Evolutionary conservation across 2,113 vertebrate species (phyloP), one percentile per base, ranked within the genome.

Genomic region (Seriola dumerili): DNA sequence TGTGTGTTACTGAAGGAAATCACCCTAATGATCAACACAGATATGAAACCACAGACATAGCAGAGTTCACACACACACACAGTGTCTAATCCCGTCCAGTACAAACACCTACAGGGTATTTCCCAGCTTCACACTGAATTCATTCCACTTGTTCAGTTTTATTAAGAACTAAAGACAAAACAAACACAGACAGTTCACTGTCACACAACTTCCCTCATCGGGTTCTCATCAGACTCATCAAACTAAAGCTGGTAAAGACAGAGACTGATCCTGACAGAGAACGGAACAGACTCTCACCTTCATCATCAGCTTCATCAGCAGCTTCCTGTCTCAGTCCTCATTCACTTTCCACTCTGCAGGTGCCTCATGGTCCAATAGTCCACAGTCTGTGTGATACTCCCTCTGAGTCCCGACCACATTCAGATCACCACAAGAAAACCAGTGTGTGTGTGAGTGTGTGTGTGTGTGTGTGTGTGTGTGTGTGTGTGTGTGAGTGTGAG

Each of bases 291-390:
- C 55, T 59, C 91, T 93, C 84, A 94, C 93, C 93, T 89, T 85
- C 58, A 81, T 81, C 79, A 72, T 72, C n/a, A 83, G 86, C 84
- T 83, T 78, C 77, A 66, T 78, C 76, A 36, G 66, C 58, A 9
- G 74, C 2, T 81, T 89, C 81, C 84, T 29, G 23, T 72, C 62
- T 87, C 86, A 86, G 83, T 65, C 58, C 77, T 68, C 64, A 72
- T 75, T 78, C 85, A 62, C 86, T 70, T 73, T 73, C 75, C 80
- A 72, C 44, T 73, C 69, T 77, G 90, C 93, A 93, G 93, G 93
- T 93, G 92, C 85, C 92, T 90, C 92, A 82, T 82, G 86, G 81
- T 80, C 76, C 83, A 68, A 86, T 92, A 91, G 88, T 93, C 92
- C 93, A 92, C 57, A 84, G 82, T 84, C 23, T 57, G 5, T 68